Evolutionary conservation across 1,140 invertebrate species (phyloP).

Genomic region (Procambarus virginalis): DNA sequence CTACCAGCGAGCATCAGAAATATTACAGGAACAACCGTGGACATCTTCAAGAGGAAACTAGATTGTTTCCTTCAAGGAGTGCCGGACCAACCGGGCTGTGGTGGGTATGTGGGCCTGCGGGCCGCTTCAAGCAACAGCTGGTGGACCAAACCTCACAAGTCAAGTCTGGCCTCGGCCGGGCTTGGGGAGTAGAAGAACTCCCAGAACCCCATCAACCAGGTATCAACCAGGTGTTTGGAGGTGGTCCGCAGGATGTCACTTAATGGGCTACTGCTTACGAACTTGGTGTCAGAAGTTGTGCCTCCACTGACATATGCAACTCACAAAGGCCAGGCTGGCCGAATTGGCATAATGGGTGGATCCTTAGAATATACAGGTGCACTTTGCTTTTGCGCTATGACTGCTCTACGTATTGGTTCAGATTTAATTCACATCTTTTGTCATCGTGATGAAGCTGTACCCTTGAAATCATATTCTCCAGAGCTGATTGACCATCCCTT

Average conservation of each 20-base stretch:
- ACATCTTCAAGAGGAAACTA: no score
- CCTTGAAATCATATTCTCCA: conserved; percentile 97
- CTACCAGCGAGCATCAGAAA: no score
- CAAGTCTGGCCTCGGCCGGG: no score
- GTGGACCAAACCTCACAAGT: no score
- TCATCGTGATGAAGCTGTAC: conserved; percentile 83
- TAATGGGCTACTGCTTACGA: conserved; percentile 22
- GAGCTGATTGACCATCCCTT: conserved; percentile 97
- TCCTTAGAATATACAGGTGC: conserved; percentile 96
- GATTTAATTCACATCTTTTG: conserved; percentile 96
- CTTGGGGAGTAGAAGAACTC: no score
- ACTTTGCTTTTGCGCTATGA: conserved; percentile 95
- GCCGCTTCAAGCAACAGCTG: no score
- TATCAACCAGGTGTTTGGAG: conserved; percentile 24
- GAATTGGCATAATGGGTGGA: conserved; percentile 93
- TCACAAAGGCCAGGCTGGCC: conserved; percentile 92
- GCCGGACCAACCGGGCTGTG: no score
- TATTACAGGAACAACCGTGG: no score
- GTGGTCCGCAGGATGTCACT: conserved; percentile 40
- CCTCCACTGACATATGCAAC: conserved; percentile 80
- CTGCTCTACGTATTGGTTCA: conserved; percentile 89
- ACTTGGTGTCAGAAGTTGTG: conserved; percentile 75
- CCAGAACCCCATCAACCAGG: no score
- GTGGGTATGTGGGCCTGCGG: no score
- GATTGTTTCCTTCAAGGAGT: no score